These are phyloP conservation scores for Melopsittacus undulatus DNA, from an alignment of 2,797 vertebrate genomes.

Conservation along the genomic window DNA sequence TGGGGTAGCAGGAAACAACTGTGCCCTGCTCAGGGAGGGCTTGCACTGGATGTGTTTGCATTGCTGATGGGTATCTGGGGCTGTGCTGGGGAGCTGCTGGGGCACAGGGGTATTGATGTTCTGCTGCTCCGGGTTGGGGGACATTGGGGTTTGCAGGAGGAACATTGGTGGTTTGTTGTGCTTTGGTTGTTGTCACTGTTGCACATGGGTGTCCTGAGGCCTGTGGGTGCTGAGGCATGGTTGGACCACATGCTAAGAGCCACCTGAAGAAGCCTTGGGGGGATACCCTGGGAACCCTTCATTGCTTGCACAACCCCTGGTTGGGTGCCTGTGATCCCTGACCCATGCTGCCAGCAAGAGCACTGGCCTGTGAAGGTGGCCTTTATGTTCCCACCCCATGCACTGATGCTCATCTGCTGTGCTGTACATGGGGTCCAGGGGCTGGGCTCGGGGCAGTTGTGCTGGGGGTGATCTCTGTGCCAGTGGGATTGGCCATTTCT, in stretches of 20 bases:
- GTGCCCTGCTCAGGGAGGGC: background rate
- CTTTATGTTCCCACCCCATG: background rate
- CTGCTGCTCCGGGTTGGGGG: rapidly evolving
- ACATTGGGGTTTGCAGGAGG: rapidly evolving
- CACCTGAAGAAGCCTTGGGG: background rate
- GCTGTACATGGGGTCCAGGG: rapidly evolving
- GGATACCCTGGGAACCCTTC: background rate
- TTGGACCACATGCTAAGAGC: rapidly evolving
- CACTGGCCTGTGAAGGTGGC: constrained; percentile 37
- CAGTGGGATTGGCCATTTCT: rapidly evolving
- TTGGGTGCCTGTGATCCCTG: background rate
- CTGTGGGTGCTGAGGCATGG: background rate
- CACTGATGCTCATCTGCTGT: background rate
- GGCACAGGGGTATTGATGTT: background rate
- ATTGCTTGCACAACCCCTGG: background rate
- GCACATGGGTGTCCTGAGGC: rapidly evolving
- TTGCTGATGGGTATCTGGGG: rapidly evolving
- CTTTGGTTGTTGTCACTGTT: rapidly evolving
- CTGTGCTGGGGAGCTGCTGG: background rate
- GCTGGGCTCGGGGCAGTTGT: background rate
- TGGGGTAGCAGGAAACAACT: background rate
- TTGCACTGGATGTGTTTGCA: rapidly evolving
- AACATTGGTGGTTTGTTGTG: rapidly evolving
- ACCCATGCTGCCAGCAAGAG: background rate
- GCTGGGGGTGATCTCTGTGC: background rate